These are phyloP conservation scores for Takifugu rubripes DNA, from an alignment of 2,797 vertebrate species.

Conservation along the genomic window DNA sequence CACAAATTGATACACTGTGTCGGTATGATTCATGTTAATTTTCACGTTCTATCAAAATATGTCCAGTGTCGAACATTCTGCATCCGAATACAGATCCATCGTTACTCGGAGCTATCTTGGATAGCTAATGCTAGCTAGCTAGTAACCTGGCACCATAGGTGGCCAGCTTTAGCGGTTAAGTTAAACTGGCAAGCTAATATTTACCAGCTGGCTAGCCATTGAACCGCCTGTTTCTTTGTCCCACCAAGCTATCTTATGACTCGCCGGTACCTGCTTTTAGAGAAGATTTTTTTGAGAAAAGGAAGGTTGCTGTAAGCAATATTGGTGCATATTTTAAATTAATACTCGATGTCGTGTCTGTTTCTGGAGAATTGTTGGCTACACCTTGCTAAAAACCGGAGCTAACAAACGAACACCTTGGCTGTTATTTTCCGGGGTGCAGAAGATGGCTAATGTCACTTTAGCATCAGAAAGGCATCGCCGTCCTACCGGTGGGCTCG, in stretches of 20 bases:
- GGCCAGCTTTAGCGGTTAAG: conserved; percentile 29
- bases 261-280: background rate
- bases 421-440: conserved; percentile 37
- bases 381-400: conserved; percentile 24
- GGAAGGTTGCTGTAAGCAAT: background rate
- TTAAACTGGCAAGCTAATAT: conserved; percentile 45
- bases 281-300: rapidly evolving
- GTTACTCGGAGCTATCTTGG: conserved; percentile 19
- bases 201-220: conserved; percentile 49
- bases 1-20: conserved; percentile 94
- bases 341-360: background rate
- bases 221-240: conserved; percentile 63
- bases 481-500: conserved; percentile 1
- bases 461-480: conserved; percentile 7
- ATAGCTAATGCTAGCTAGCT: conserved; percentile 42
- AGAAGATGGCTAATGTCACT: conserved; percentile 28
- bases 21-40: conserved; percentile 77
- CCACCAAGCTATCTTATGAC: conserved; percentile 18
- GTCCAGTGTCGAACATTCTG: background rate
- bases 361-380: conserved; percentile 29
- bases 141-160: conserved; percentile 27
- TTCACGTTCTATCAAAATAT: conserved; percentile 27
- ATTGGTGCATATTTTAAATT: background rate
- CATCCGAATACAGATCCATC: background rate
- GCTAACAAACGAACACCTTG: conserved; percentile 29